These are phyloP conservation scores for Trachelipus rathkii DNA, from an alignment of 1,140 invertebrate genomes.

Conservation along the genomic window DNA sequence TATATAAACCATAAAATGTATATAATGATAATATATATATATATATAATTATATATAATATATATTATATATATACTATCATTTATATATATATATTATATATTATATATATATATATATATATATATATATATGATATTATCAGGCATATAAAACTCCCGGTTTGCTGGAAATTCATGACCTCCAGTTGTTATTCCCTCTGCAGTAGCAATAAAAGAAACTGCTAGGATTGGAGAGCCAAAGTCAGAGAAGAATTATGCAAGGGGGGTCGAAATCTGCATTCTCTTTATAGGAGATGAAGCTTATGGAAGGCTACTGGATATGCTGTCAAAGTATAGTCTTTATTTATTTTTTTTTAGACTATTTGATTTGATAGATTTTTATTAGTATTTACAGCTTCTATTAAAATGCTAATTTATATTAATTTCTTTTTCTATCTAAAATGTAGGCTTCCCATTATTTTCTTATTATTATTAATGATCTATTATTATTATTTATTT, in stretches of 20 bases:
- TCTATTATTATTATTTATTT: too few relatives aligned
- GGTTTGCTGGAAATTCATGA: slow-evolving; percentile 98
- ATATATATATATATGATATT: slow-evolving; percentile 30
- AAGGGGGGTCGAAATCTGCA: slow-evolving; percentile 96
- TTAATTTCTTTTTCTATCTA: too few relatives aligned
- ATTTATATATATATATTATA: neutral
- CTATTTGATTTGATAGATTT: too few relatives aligned
- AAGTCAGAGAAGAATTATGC: slow-evolving; percentile 69
- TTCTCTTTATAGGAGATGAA: slow-evolving; percentile 97
- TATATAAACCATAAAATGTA: too few relatives aligned
- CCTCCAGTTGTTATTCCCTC: slow-evolving; percentile 99
- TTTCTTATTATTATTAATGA: too few relatives aligned
- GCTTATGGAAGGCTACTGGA: slow-evolving; percentile 89
- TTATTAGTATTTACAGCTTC: too few relatives aligned
- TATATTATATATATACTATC: too few relatives aligned
- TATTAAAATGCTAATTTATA: too few relatives aligned
- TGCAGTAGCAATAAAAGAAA: slow-evolving; percentile 93
- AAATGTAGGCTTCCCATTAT: too few relatives aligned
- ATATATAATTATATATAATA: too few relatives aligned
- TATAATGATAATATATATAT: too few relatives aligned
- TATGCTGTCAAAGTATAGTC: slow-evolving; percentile 86
- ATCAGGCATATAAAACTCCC: slow-evolving; percentile 93
- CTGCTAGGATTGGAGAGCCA: slow-evolving; percentile 91
- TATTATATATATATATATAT: neutral
- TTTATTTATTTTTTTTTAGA: neutral